Conservation (phyloP, 2,888 invertebrate species). For the Epinotia ramella region DNA sequence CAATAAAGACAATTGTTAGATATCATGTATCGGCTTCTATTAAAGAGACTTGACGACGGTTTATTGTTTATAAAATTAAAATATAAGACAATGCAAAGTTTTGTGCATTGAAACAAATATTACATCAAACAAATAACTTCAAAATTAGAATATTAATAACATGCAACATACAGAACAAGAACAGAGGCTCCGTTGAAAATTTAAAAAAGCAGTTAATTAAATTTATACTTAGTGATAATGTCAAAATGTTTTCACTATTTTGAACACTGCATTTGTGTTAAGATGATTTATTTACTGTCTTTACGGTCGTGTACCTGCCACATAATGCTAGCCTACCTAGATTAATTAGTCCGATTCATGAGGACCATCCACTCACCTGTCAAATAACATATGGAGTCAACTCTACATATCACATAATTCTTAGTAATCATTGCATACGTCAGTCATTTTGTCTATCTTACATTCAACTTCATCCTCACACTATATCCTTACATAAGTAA, state of each 20-base stretch:
- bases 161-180: neutral
- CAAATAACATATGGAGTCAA: constrained; percentile 6
- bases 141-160: neutral
- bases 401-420: constrained; percentile 49
- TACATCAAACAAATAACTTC: neutral
- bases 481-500: neutral
- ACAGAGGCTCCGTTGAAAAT: neutral
- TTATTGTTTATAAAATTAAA: neutral
- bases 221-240: no score
- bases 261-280: neutral
- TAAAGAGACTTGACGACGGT: neutral
- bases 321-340: neutral
- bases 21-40: neutral
- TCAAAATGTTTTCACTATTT: neutral
- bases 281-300: neutral
- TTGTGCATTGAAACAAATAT: neutral
- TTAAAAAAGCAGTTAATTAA: neutral
- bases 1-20: neutral
- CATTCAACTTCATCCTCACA: neutral
- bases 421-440: constrained; percentile 33
- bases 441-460: neutral
- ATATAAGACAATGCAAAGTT: no score
- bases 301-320: constrained; percentile 9
- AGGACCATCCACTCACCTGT: neutral
- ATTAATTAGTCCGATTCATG: neutral